Conservation (phyloP, 1,140 invertebrate species). For the Leptinotarsa lineolata region DNA sequence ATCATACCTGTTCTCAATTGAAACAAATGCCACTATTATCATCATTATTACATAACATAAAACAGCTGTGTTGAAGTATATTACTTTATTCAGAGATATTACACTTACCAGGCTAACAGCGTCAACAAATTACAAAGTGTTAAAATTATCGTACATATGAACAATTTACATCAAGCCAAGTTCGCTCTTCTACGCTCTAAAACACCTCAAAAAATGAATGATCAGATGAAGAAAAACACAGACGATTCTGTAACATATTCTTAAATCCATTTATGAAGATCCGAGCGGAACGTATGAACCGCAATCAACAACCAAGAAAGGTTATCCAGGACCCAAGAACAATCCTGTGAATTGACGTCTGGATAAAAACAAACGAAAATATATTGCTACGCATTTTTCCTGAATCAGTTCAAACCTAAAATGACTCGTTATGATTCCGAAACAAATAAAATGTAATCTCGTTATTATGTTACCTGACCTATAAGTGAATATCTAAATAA, state of each 20-base stretch:
- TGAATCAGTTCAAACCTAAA: neutral
- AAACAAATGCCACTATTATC: neutral
- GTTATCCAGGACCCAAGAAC: neutral
- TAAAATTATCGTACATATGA: slow-evolving; percentile 21
- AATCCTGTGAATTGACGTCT: neutral
- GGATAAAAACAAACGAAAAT: neutral
- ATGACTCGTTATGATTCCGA: neutral
- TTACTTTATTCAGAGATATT: slow-evolving; percentile 21
- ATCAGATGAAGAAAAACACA: too few relatives aligned
- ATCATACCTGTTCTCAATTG: neutral
- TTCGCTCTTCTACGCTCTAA: slow-evolving; percentile 16
- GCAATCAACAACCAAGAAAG: neutral
- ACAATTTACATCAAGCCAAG: slow-evolving; percentile 19
- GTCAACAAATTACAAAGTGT: slow-evolving; percentile 12
- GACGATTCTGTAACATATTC: too few relatives aligned
- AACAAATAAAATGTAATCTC: neutral
- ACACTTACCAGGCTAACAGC: slow-evolving; percentile 28
- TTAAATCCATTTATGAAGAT: too few relatives aligned
- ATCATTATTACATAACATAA: neutral
- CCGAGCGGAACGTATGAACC: too few relatives aligned
- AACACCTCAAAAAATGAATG: neutral
- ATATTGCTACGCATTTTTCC: neutral
- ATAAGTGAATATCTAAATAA: slow-evolving; percentile 4
- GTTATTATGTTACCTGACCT: neutral
- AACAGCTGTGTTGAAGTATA: neutral